These are phyloP conservation scores for Noctua janthe DNA, from an alignment of 2,888 invertebrate genomes.

Conservation along the genomic window DNA sequence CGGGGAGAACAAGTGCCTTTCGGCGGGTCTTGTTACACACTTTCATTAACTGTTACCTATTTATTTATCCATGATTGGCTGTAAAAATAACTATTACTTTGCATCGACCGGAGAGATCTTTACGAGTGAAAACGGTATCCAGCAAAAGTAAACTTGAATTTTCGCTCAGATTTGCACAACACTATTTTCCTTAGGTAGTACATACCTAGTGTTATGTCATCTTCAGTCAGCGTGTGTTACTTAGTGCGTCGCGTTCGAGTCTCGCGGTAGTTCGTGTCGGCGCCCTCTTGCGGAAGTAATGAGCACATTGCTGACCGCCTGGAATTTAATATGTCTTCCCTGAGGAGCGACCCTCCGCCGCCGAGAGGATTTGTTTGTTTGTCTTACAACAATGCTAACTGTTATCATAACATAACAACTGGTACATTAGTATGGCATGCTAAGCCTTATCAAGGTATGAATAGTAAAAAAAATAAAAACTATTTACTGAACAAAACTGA, in stretches of 20 bases:
- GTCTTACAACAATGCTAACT: slow-evolving; percentile 21
- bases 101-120: background rate
- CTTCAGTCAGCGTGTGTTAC: background rate
- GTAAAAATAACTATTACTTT: background rate
- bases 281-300: slow-evolving; percentile 59
- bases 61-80: background rate
- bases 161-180: background rate
- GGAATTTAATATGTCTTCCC: slow-evolving; percentile 73
- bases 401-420: background rate
- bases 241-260: background rate
- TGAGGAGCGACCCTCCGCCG: slow-evolving; percentile 13
- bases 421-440: background rate
- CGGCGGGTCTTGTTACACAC: too few relatives aligned
- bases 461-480: background rate
- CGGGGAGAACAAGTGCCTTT: too few relatives aligned
- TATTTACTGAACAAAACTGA: background rate
- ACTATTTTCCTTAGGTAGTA: background rate
- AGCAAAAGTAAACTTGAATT: background rate
- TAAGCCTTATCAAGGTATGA: background rate
- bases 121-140: background rate
- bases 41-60: too few relatives aligned
- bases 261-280: slow-evolving; percentile 3
- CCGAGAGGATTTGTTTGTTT: slow-evolving; percentile 11
- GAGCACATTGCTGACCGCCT: slow-evolving; percentile 69
- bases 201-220: background rate